A percentile compares a stretch with the other conserved stretches of the same genome.
Conservation (phyloP, 1,140 invertebrate species). For the Scaptomyza pallida region DNA sequence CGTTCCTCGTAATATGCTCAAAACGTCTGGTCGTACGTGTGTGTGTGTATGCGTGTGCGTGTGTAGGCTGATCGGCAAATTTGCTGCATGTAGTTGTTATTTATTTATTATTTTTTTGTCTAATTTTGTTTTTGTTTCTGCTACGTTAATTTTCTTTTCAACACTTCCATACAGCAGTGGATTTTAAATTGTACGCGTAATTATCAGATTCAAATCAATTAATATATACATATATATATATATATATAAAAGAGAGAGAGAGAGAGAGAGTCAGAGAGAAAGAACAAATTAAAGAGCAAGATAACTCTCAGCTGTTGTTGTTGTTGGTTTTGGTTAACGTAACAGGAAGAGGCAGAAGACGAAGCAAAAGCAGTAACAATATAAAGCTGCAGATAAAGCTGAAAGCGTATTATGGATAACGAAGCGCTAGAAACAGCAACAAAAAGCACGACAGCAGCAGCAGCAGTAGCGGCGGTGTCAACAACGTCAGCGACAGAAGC, state of each 20-base stretch:
- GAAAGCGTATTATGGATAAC: conserved; percentile 83
- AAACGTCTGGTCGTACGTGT: conserved; percentile 14
- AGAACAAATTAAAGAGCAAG: conserved; percentile 10
- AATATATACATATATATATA: too few species aligned
- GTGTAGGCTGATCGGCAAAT: conserved; percentile 43
- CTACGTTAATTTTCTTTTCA: conserved; percentile 70
- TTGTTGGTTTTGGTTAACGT: conserved; percentile 46
- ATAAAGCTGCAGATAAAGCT: conserved; percentile 51
- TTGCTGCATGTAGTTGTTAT: conserved; percentile 58
- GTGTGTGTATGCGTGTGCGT: conserved; percentile 19
- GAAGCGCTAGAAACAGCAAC: conserved; percentile 73
- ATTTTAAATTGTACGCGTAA: conserved; percentile 45
- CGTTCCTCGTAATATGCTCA: conserved; percentile 11
- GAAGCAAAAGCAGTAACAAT: conserved; percentile 22
- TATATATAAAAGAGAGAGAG: neutral
- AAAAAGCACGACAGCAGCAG: conserved; percentile 56
- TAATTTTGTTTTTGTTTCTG: conserved; percentile 54
- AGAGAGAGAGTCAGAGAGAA: conserved; percentile 7
- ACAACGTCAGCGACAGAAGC: conserved; percentile 26
- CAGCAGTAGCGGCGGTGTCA: conserved; percentile 51
- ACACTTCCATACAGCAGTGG: conserved; percentile 64
- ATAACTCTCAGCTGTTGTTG: conserved; percentile 55
- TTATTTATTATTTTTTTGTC: conserved; percentile 23
- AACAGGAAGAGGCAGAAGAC: conserved; percentile 35
- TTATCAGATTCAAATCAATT: conserved; percentile 62